Evolutionary conservation across 2,888 invertebrate species (phyloP).

Genomic region (Gortyna flavago): DNA sequence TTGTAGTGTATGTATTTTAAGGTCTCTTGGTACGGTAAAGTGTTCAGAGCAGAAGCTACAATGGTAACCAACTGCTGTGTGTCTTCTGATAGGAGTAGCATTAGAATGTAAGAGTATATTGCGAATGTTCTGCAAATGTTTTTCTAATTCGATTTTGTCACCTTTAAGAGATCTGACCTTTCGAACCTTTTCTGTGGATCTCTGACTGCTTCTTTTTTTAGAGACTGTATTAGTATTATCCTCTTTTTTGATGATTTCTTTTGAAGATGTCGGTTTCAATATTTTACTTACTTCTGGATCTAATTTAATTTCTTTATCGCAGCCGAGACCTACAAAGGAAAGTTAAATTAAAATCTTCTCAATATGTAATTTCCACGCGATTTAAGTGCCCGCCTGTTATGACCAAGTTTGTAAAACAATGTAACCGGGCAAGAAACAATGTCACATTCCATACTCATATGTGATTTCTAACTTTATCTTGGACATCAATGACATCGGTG

Average conservation of each 20-base stretch:
- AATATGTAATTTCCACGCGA: neutral
- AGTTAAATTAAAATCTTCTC: slow-evolving; percentile 14
- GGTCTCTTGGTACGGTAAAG: slow-evolving; percentile 69
- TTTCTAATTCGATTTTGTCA: slow-evolving; percentile 42
- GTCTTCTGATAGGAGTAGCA: slow-evolving; percentile 77
- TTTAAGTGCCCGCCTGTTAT: neutral
- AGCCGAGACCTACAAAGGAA: slow-evolving; percentile 22
- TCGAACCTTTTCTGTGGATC: slow-evolving; percentile 9
- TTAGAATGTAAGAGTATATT: slow-evolving; percentile 75
- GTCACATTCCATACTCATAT: neutral
- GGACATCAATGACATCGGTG: neutral
- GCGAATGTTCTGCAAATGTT: slow-evolving; percentile 69
- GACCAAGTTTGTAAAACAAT: neutral
- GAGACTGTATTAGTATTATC: slow-evolving; percentile 1
- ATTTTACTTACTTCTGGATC: slow-evolving; percentile 17
- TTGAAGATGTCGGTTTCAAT: slow-evolving; percentile 10
- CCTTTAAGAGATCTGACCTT: neutral
- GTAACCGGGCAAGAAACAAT: neutral
- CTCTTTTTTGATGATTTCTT: neutral
- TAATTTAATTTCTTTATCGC: slow-evolving; percentile 18
- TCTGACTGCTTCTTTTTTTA: slow-evolving; percentile 11
- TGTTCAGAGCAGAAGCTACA: slow-evolving; percentile 75
- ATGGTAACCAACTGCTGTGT: slow-evolving; percentile 72
- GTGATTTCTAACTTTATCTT: neutral
- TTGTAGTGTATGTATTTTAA: slow-evolving; percentile 74